Conservation (phyloP, 2,113 vertebrate genomes). For the Megaleporinus macrocephalus region DNA sequence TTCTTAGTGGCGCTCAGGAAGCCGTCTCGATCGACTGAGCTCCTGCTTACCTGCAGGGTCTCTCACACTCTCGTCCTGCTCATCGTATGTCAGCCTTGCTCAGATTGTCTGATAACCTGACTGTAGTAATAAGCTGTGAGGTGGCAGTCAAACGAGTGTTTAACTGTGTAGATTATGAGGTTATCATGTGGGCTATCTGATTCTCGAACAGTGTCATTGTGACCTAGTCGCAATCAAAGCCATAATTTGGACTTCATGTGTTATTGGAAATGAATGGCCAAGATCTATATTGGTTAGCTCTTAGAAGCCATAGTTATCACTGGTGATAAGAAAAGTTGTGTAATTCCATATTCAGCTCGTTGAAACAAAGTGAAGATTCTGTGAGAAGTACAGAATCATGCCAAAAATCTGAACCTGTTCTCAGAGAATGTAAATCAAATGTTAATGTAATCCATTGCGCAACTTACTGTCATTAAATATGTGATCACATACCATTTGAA, state of each 20-base stretch:
- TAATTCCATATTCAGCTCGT: too few species aligned
- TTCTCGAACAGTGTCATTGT: neutral
- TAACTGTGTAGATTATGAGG: neutral
- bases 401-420: too few species aligned
- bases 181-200: neutral
- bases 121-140: neutral
- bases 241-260: too few species aligned
- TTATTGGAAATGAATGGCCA: neutral
- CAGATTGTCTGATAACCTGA: conserved; percentile 34
- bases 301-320: too few species aligned
- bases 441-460: too few species aligned
- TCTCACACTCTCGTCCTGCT: neutral
- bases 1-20: conserved; percentile 72
- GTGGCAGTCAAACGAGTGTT: neutral
- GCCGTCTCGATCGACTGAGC: conserved; percentile 76
- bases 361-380: too few species aligned
- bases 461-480: too few species aligned
- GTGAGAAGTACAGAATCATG: too few species aligned
- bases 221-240: neutral
- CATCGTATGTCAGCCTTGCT: neutral
- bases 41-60: conserved; percentile 66
- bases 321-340: too few species aligned
- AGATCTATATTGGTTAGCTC: neutral
- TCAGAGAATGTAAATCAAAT: too few species aligned
- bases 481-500: too few species aligned